These are phyloP conservation scores for Lepidonotus clava DNA, from an alignment of 2,888 invertebrate species.

Conservation along the genomic window DNA sequence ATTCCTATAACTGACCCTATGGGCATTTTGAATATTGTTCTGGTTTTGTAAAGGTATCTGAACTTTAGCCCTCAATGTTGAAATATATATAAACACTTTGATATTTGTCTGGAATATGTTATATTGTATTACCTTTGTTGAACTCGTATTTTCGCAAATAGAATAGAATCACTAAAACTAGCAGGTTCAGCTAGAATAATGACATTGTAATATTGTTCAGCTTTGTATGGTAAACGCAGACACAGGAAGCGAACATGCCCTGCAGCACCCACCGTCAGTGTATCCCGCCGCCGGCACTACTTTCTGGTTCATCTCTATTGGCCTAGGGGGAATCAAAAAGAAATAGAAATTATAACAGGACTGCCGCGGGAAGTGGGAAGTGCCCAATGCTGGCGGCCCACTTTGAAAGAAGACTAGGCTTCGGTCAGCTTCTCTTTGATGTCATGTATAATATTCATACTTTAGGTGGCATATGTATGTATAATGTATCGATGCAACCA, in stretches of 20 bases:
- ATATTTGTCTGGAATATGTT: too few relatives aligned
- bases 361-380: conserved; percentile 13
- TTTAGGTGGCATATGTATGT: too few relatives aligned
- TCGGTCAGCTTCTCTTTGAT: conserved; percentile 7
- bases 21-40: too few relatives aligned
- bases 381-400: neutral
- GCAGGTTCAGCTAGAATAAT: neutral
- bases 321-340: conserved; percentile 19
- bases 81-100: too few relatives aligned
- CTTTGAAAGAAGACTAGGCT: neutral
- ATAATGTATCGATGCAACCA: too few relatives aligned
- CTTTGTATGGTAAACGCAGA: neutral
- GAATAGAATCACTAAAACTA: neutral
- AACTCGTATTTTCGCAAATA: too few relatives aligned
- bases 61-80: too few relatives aligned
- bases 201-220: conserved; percentile 9
- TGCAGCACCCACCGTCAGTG: neutral
- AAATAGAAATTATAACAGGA: conserved; percentile 20
- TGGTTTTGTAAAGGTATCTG: too few relatives aligned
- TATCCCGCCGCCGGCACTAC: conserved; percentile 11
- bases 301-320: neutral
- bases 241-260: conserved; percentile 12
- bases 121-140: too few relatives aligned
- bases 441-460: neutral
- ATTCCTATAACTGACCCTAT: too few relatives aligned